Base-by-base conservation (phyloP, 1,140 invertebrate genomes). In the Diprion similis region DNA sequence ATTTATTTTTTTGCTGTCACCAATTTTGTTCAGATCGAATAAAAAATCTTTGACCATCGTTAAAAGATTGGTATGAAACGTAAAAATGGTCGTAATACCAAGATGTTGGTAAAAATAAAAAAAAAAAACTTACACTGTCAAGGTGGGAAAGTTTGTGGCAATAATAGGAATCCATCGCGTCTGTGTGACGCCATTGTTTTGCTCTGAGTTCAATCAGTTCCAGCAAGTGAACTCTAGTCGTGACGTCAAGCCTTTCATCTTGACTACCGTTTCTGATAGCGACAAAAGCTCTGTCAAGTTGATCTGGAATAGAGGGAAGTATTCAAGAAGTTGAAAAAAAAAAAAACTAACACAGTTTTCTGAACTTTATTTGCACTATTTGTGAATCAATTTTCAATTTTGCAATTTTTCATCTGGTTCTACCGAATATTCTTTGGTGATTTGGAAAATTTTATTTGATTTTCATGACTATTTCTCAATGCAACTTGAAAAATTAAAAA, bases 151-250 rank as follows among this genome's bases (percentile, higher is more conserved):
- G 90, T 87, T 95, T 95, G 80, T 94, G 92, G 80, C 92, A 92
- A 83, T 96, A 96, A 87, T 96, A 97, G 76, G 92, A 91, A 86
- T 92, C 93, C 87, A 95, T 92, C 75, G 93, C 92, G 86, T 95
- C 94, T 76, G 91, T 92, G 71, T 92, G 91, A 81, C 93, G 92
- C 95, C 95, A 97, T 80, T 94, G 92, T 85, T 94, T 94, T 69
- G 95, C 95, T 85, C 96, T 89, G 76, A 97, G 89, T 89, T 97
- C 96, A 77, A 97, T 95, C 59, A 97, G 88, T 89, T 97, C 95
- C 81, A 97, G 90, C 76, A 97, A 90, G 87, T 95, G 93, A 83
- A 96, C 90, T 86, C 95, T 91, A 79, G 94, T 94, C 83, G 93
- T 91, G 82, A 93, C 90, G 86, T 95, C 94, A 76, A 97, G 89